Evolutionary conservation across 2,888 invertebrate species (phyloP), one percentile per base, ranked within the genome.

Genomic region (Chymomyza amoena): DNA sequence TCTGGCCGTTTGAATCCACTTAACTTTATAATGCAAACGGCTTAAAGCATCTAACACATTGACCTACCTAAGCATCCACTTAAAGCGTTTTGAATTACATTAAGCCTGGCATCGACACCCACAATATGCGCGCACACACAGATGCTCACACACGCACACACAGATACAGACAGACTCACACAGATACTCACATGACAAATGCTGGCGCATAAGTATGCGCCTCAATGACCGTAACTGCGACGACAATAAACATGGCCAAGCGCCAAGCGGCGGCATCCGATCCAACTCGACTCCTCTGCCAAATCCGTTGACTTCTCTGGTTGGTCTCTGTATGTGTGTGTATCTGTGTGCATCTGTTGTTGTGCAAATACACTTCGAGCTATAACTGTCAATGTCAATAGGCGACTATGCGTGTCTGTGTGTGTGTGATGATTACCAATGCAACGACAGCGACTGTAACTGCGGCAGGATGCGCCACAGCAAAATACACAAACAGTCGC

Each of bases 301-400:
- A 13, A 32, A 32, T 32, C 32, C 39, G 39, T 45, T 45, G 39
- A 45, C 39, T 45, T 45, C 39, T 10, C 39, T 13, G 39, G 10
- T 45, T 4, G 13, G 56, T 57, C 50, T 57, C 50, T 60, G 15
- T 56, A 15, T 25, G 0, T 56, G 57, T 54, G 56, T 60, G 16
- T 59, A 70, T 68, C 45, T 57, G n/a, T 45, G 60, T 64, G 39
- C 50, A 20, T 18, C 64, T 65, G 59, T 63, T 72, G 63, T 74
- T 78, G 73, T 68, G 73, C 70, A 85, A 85, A 84, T 74, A 85
- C 73, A 76, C 87, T 75, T 65, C 70, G 62, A 75, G 80, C 88
- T 76, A 80, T 84, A 85, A 87, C 87, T 87, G 87, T 87, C 87
- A 81, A 68, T 86, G 81, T 78, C 84, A 86, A 85, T 77, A 81